Conservation (phyloP, 2,888 invertebrate species). For the Pemphredon lugubris region DNA sequence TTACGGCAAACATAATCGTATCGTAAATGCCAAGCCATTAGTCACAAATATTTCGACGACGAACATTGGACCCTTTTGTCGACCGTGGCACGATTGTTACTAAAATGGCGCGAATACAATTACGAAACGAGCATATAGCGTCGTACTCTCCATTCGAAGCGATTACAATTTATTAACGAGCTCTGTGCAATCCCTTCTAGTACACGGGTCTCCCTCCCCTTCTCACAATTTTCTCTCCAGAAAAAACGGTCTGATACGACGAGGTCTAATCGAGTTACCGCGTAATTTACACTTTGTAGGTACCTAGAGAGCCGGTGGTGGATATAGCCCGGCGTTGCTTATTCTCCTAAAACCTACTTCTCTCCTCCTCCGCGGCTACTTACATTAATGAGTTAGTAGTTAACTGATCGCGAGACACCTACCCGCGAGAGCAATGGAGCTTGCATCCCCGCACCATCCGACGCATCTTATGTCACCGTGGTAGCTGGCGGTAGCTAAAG, state of each 20-base stretch:
- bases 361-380: constrained; percentile 60
- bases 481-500: constrained; percentile 30
- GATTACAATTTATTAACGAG: too few species aligned
- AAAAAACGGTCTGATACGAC: constrained; percentile 45
- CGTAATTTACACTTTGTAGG: constrained; percentile 63
- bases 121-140: background rate
- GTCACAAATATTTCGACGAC: too few species aligned
- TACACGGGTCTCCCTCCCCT: background rate
- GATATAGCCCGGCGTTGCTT: too few species aligned
- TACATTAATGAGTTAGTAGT: constrained; percentile 74
- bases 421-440: constrained; percentile 18
- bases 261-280: constrained; percentile 66
- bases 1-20: too few species aligned
- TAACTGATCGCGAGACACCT: constrained; percentile 60
- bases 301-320: background rate
- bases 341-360: too few species aligned
- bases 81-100: too few species aligned
- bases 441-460: constrained; percentile 32
- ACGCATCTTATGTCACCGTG: constrained; percentile 39
- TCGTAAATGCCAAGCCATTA: too few species aligned
- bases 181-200: too few species aligned
- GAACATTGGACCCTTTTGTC: too few species aligned
- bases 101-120: background rate
- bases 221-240: too few species aligned
- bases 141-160: too few species aligned